These are phyloP conservation scores for Doris montereyensis DNA, from an alignment of 2,888 invertebrate genomes.

Conservation along the genomic window DNA sequence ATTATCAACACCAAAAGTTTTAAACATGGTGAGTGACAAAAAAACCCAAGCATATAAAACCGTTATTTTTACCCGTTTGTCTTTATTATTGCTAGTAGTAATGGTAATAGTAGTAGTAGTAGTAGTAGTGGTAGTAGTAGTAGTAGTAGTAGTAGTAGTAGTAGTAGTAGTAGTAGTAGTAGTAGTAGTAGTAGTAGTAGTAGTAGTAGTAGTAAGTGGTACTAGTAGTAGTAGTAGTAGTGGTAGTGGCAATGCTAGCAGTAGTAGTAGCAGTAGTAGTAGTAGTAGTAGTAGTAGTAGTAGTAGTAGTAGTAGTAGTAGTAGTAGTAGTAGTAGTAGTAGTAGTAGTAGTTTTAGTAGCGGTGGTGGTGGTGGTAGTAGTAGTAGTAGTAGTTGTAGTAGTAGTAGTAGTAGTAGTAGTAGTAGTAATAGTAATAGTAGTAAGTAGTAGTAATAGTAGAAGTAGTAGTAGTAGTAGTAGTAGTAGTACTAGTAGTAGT, in stretches of 20 bases:
- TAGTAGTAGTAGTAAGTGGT: too few relatives aligned
- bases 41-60: too few relatives aligned
- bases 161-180: conserved; percentile 29
- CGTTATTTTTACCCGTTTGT: too few relatives aligned
- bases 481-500: too few relatives aligned
- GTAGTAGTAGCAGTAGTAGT: conserved; percentile 12
- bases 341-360: too few relatives aligned
- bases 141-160: conserved; percentile 31
- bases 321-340: conserved; percentile 20
- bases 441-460: not conserved
- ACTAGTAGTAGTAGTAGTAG: too few relatives aligned
- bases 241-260: too few relatives aligned
- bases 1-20: too few relatives aligned
- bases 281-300: conserved; percentile 20
- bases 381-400: conserved; percentile 14
- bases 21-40: too few relatives aligned
- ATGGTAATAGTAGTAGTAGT: conserved; percentile 23
- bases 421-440: not conserved
- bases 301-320: conserved; percentile 20
- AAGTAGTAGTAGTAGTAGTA: too few relatives aligned
- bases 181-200: conserved; percentile 17
- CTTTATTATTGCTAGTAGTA: not conserved
- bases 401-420: not conserved
- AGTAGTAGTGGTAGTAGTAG: conserved; percentile 32
- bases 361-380: too few relatives aligned